Conservation (phyloP, 2,113 vertebrate genomes). For the Addax nasomaculatus region DNA sequence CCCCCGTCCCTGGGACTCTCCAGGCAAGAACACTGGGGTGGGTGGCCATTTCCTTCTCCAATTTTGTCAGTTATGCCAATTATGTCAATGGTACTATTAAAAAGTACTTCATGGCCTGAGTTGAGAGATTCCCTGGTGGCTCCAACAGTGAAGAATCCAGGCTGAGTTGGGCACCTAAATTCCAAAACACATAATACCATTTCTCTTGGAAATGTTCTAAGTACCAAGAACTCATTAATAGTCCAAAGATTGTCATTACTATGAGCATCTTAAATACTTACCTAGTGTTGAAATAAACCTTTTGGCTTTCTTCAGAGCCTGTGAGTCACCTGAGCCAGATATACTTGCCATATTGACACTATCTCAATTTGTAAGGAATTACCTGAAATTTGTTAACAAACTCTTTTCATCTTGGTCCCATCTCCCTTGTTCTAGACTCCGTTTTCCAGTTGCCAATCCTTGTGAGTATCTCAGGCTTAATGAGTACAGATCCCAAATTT, state of each 20-base stretch:
- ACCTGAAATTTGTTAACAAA: not conserved
- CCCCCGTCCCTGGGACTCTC: too few species aligned
- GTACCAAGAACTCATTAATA: not conserved
- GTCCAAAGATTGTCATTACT: not conserved
- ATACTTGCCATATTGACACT: not conserved
- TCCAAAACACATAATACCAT: not conserved
- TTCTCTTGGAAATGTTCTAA: not conserved
- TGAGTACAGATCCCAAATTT: not conserved
- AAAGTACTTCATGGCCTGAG: not conserved
- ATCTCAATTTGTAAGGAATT: not conserved
- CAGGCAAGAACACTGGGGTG: too few species aligned
- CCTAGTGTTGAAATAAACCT: not conserved
- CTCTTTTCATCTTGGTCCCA: not conserved
- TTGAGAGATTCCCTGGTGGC: not conserved
- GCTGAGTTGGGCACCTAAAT: not conserved
- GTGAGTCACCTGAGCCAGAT: not conserved
- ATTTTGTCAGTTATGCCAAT: not conserved
- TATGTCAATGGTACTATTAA: not conserved
- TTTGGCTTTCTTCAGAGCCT: not conserved
- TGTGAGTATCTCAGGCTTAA: not conserved
- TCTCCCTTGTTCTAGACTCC: not conserved
- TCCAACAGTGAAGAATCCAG: fast-evolving
- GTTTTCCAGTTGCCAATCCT: not conserved
- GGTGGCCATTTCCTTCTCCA: too few species aligned
- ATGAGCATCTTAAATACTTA: not conserved